Base-by-base conservation (phyloP, 2,888 invertebrate genomes). In the Meloe dianella region DNA sequence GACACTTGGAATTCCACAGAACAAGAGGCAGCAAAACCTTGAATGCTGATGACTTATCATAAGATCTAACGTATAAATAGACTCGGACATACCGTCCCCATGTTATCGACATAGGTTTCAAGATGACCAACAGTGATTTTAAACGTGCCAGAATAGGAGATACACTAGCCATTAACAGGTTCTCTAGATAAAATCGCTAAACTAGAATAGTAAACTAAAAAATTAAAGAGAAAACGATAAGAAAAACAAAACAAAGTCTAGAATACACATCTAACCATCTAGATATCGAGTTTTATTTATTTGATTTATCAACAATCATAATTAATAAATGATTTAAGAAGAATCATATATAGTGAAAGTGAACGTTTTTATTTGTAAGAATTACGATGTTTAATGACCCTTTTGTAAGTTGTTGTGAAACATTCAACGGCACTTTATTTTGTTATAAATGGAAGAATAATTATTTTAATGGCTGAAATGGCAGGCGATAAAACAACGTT, bases 1-100 rank as follows among this genome's bases (percentile, higher is more conserved):
- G 75, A 75, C 75, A 73, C 72, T 74, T 71, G 75, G 75, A 71
- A 75, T 75, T 73, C 73, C 69, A 62, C 59, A 63, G 51, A 63
- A 64, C 58, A 58, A 51, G 57, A 66, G 66, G 58, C 66, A 65
- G 60, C 56, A 30, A 64, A 66, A 64, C 71, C 71, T 72, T 69
- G 71, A 68, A 66, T 63, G 51, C 61, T 61, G 56, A 64, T 57
- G 64, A 67, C 63, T 71, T 73, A 73, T 73, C 72, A 63, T 59
- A 38, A 64, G 64, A 73, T 73, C 71, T 70, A 65, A 51, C 59
- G 65, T 67, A 63, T 70, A 70, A 65, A 70, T 67, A 70, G 64
- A 67, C 58, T 62, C 29, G 27, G 61, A 22, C 32, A 27, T 61
- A 63, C 64, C 57, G 61, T 57, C 51, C 27, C 51, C 24, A 51